Evolutionary conservation across 1,140 invertebrate genomes (phyloP), one percentile per base, ranked within the genome.

Genomic region (Galleria mellonella): DNA sequence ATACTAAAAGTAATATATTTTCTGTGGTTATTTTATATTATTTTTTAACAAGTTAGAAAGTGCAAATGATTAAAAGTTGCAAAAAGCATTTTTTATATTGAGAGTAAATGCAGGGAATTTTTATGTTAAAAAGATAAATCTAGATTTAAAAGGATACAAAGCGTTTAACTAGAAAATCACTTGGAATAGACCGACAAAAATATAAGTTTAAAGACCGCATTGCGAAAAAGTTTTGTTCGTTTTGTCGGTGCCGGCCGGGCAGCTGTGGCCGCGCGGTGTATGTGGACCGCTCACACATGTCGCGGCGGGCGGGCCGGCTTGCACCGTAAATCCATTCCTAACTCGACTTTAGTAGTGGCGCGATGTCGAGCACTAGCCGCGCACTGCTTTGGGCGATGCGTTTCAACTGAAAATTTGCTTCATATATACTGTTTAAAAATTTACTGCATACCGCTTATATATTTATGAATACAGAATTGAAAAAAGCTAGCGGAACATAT

Each of bases 271-370:
- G 6, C 17, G 6, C 6, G 17, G 17, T 23, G 17, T 23, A 23
- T 23, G 17, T 23, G 6, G 17, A 36, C 43, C 52, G 53, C 36
- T 55, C 54, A 60, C 68, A 65, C 55, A 64, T 66, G 69, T 71
- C 55, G 64, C 57, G 58, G 51, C 50, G 52, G 17, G 17, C 17
- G 17, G 17, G 17, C 17, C 17, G 17, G 17, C 17, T 23, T 23
- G 17, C 17, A 23, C 62, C 68, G 72, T 84, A 83, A 83, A 83
- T 83, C 72, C 79, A 70, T 66, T 71, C 51, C 71, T 82, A 84
- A 82, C 77, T 78, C 70, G 77, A 78, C 62, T 82, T 82, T 84
- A 81, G 75, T 81, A 66, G 66, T 58, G 55, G 51, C 48, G 50
- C 52, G 57, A 60, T 68, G 62, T 47, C 49, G 44, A 27, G 12